Percentiles rank a stretch among this genome's conserved stretches.
Evolutionary conservation across 2,113 vertebrate genomes (phyloP).

Genomic region (Cairina moschata): DNA sequence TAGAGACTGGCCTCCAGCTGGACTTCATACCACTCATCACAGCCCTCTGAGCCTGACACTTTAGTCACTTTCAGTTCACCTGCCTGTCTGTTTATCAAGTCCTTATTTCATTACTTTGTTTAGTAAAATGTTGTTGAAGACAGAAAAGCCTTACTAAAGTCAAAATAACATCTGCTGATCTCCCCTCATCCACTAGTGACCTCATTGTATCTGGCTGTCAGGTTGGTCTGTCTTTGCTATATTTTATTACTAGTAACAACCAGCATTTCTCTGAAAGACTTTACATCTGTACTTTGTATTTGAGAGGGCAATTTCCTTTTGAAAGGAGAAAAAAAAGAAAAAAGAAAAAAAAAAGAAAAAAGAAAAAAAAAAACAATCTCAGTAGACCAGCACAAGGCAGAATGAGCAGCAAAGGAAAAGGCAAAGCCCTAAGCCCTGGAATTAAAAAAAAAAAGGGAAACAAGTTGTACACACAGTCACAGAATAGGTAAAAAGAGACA

Average conservation of each 20-base stretch:
- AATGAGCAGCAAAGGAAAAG: background rate
- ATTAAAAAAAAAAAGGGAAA: background rate
- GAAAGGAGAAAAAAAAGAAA: background rate
- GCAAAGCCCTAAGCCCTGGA: background rate
- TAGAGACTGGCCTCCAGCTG: background rate
- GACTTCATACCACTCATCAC: background rate
- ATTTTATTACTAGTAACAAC: background rate
- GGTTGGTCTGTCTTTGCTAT: background rate
- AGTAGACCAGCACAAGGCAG: background rate
- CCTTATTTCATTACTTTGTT: background rate
- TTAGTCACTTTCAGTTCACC: background rate
- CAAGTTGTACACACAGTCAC: background rate
- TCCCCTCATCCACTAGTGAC: background rate
- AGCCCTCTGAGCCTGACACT: background rate
- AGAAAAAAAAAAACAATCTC: background rate
- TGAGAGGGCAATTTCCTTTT: background rate
- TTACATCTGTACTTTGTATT: background rate
- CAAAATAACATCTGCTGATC: background rate
- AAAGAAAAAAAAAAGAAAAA: background rate
- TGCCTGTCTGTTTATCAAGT: background rate
- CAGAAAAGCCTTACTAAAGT: background rate
- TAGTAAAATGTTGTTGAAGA: background rate
- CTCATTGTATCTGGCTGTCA: background rate
- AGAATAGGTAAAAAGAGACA: background rate
- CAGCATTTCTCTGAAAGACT: background rate